These are phyloP conservation scores for Odontamblyopus lacepedii DNA, from an alignment of 2,797 vertebrate genomes.

Conservation along the genomic window DNA sequence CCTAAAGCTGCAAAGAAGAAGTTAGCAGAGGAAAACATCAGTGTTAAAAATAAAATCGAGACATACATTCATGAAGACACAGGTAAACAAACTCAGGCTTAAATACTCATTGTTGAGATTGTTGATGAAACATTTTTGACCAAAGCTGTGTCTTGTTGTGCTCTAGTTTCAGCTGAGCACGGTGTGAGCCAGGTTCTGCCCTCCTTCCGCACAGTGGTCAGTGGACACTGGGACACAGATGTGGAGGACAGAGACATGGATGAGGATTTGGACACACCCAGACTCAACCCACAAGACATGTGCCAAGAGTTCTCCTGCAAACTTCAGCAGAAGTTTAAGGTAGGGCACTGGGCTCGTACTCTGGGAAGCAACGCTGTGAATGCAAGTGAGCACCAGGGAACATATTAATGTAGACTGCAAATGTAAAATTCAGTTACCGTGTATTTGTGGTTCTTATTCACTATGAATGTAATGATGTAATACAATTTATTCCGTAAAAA, in stretches of 20 bases:
- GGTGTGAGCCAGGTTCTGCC: slow-evolving; percentile 44
- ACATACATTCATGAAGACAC: slow-evolving; percentile 12
- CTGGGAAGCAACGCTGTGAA: not conserved
- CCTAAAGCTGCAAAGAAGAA: slow-evolving; percentile 14
- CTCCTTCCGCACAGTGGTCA: slow-evolving; percentile 39
- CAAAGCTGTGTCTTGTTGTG: slow-evolving; percentile 22
- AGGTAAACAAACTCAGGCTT: slow-evolving; percentile 7
- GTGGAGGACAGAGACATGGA: slow-evolving; percentile 42
- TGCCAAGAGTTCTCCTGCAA: slow-evolving; percentile 83
- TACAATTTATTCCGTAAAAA: no score
- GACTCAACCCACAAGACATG: slow-evolving; percentile 62
- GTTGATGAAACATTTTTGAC: not conserved
- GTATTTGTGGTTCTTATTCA: no score
- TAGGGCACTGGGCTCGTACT: slow-evolving; percentile 27
- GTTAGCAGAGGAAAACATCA: slow-evolving; percentile 4
- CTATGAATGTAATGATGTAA: no score
- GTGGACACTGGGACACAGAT: slow-evolving; percentile 55
- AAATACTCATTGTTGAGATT: not conserved
- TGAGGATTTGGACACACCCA: slow-evolving; percentile 65
- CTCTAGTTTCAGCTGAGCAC: slow-evolving; percentile 34
- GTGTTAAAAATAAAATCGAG: slow-evolving; percentile 16
- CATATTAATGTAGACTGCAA: not conserved
- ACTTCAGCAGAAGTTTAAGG: slow-evolving; percentile 84
- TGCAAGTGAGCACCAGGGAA: no score
- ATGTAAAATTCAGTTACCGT: no score